Evolutionary conservation across 30 jellyfish, hydroid and myxozoan genomes (phyloP), one percentile per base, ranked within the genome.

Genomic region (Turritopsis rubra): DNA sequence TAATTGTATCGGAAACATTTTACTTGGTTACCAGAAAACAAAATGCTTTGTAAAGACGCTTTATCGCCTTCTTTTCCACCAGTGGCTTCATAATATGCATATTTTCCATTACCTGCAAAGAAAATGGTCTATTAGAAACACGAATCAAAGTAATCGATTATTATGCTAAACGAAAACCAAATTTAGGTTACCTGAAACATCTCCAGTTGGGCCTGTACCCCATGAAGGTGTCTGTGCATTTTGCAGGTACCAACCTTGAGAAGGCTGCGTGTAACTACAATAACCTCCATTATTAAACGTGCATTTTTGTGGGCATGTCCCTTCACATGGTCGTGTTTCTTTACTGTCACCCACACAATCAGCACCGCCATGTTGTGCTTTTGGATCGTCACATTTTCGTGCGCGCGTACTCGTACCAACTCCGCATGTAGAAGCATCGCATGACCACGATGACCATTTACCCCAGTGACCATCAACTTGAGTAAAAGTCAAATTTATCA

Each of bases 1-100:
- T 90, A 90, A 89, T 93, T 84, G 85, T 85, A 90, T 24, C 84
- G 81, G 27, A 90, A 52, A 66, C 97, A 90, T 30, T n/a, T 77
- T 1, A 91, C 95, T 16, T 88, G 88, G 21, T 60, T 71, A 27
- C 77, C 19, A 83, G 70, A 85, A 68, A 68, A 68, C 30, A 68
- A 16, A 17, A 27, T 23, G 21, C 77, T 68, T 23, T 1, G 28
- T 19, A 68, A 68, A 19, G 77, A 8, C 16, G 16, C 23, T 23
- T 23, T 19, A n/a, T 23, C 28, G 30, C 77, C 77, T 68, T 23
- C 31, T 0, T 23, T 23, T 68, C 28, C 30, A 7, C 77, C 7
- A 7, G 31, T 68, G 9, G 77, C 77, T 27, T 68, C 77, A 19
- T n/a, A 27, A 68, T 68, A 68, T 22, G 19, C 77, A 19, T 68